phyloP scores from a whole-genome alignment of 2,797 vertebrate species.

The Rhyacichthys aspro region DNA sequence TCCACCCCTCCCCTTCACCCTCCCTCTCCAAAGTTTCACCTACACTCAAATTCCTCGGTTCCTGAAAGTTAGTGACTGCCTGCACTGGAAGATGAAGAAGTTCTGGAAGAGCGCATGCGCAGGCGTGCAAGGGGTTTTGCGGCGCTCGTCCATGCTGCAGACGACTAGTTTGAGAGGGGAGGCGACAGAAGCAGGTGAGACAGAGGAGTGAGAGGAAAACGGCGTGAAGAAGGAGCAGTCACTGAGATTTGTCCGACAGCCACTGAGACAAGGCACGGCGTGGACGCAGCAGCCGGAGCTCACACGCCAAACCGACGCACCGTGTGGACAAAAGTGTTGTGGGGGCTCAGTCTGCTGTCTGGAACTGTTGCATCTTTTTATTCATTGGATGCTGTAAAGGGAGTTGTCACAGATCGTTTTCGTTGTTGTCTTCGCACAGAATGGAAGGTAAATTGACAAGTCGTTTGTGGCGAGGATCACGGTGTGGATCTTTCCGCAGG shows the following conservation, averaged over 20 bases:
- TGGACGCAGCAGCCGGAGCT: constrained; percentile 52
- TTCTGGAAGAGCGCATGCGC: constrained; percentile 86
- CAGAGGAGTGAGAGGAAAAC: constrained; percentile 51
- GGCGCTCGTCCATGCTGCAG: constrained; percentile 67
- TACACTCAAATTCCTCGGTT: constrained; percentile 57
- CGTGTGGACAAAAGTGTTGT: constrained; percentile 66
- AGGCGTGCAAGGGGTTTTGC: constrained; percentile 67
- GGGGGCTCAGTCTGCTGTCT: constrained; percentile 48
- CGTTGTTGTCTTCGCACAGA: constrained; percentile 44
- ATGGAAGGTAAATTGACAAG: constrained; percentile 79
- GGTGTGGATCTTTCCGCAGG: constrained; percentile 77
- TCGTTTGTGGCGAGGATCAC: constrained; percentile 73
- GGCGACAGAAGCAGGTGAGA: constrained; percentile 80
- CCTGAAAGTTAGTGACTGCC: constrained; percentile 41
- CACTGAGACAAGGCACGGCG: constrained; percentile 48
- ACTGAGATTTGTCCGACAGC: constrained; percentile 51
- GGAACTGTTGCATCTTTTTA: constrained; percentile 52
- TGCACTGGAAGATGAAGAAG: constrained; percentile 60
- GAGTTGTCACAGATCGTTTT: constrained; percentile 36
- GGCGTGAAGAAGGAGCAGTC: constrained; percentile 29
- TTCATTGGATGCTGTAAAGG: constrained; percentile 35
- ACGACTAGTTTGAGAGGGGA: constrained; percentile 67
- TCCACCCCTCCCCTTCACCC: constrained; percentile 55
- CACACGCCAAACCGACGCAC: constrained; percentile 48
- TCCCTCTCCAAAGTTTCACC: constrained; percentile 78